Evolutionary conservation across 2,888 invertebrate genomes (phyloP).

Genomic region (Plusia festucae): DNA sequence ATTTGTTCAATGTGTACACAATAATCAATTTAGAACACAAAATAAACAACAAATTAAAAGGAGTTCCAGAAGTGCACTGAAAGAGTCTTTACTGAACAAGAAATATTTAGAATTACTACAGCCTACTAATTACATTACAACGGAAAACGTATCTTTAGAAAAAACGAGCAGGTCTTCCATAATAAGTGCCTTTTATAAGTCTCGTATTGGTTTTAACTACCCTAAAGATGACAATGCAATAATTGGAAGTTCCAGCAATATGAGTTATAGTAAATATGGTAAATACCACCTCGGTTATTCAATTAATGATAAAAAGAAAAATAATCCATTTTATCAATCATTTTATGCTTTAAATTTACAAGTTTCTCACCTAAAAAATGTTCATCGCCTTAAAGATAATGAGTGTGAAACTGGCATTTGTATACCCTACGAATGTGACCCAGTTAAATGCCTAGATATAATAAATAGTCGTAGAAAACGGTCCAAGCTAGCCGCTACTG

Average conservation of each 20-base stretch:
- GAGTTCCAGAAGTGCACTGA: background rate
- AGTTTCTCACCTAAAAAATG: slow-evolving; percentile 16
- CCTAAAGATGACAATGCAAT: background rate
- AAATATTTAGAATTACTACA: slow-evolving; percentile 12
- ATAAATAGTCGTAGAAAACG: slow-evolving; percentile 21
- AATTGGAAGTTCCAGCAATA: background rate
- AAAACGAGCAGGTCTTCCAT: slow-evolving; percentile 3
- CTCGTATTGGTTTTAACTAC: slow-evolving; percentile 29
- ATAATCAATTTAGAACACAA: background rate
- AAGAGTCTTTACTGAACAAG: slow-evolving; percentile 5
- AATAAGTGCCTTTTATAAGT: slow-evolving; percentile 14
- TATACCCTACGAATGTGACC: slow-evolving; percentile 49
- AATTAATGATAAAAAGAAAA: slow-evolving; percentile 10
- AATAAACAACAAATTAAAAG: background rate
- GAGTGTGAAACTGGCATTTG: slow-evolving; percentile 46
- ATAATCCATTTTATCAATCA: slow-evolving; percentile 38
- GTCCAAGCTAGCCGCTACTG: background rate
- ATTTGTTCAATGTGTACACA: background rate
- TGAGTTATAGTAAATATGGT: background rate
- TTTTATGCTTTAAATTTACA: slow-evolving; percentile 44
- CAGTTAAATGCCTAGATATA: slow-evolving; percentile 41
- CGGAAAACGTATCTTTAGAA: slow-evolving; percentile 6
- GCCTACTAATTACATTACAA: background rate
- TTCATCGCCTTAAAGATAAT: background rate
- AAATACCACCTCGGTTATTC: slow-evolving; percentile 19